phyloP scores from a whole-genome alignment of 1,140 invertebrate genomes.

The Stenopsyche tienmushanensis region DNA sequence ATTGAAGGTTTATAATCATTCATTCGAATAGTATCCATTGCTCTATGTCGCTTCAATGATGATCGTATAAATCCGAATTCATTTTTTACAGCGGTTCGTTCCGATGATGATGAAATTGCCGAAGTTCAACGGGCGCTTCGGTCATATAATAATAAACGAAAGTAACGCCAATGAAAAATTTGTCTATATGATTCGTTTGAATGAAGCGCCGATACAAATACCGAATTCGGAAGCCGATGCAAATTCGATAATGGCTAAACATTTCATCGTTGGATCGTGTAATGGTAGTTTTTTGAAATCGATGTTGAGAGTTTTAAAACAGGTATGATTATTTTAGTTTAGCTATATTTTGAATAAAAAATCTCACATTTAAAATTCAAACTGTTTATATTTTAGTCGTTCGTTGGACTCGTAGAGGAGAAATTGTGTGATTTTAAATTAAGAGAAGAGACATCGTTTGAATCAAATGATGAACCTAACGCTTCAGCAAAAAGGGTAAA shows the following conservation, averaged over 20 bases:
- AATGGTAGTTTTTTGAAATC: constrained; percentile 48
- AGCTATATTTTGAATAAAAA: no score
- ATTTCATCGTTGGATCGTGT: constrained; percentile 63
- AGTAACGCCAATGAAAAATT: constrained; percentile 57
- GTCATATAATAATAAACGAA: constrained; percentile 55
- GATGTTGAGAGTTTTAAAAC: constrained; percentile 20
- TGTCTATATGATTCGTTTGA: constrained; percentile 67
- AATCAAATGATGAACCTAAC: no score
- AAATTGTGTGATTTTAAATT: no score
- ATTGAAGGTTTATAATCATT: constrained; percentile 48
- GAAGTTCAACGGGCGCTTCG: constrained; percentile 65
- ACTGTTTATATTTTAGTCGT: no score
- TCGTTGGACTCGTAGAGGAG: no score
- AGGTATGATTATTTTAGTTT: no score
- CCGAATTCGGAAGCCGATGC: constrained; percentile 45
- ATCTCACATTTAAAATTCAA: no score
- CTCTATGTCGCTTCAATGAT: not conserved
- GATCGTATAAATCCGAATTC: not conserved
- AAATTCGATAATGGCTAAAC: constrained; percentile 58
- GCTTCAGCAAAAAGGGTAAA: no score
- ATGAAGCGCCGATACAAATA: constrained; percentile 60
- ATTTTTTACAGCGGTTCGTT: constrained; percentile 60
- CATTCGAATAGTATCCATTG: not conserved
- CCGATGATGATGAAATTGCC: constrained; percentile 66
- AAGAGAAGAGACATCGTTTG: no score